Base-by-base conservation (phyloP, 2,888 invertebrate species). In the Lysandra bellargus region DNA sequence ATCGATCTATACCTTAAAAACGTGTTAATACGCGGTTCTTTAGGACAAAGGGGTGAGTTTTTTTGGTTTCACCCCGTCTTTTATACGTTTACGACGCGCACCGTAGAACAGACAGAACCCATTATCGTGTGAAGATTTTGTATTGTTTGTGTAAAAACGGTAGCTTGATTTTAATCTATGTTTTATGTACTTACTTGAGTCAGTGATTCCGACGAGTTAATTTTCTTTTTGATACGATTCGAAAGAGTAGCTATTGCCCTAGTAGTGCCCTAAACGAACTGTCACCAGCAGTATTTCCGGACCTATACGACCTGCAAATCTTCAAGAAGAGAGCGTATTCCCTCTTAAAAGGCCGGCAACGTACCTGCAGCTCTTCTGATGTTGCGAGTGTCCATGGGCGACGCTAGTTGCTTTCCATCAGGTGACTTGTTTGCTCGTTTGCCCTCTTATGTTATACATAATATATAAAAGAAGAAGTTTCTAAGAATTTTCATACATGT, bases 1-100 rank as follows among this genome's bases (percentile, higher is more conserved):
- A n/a, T n/a, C 2, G 30, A 44, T 79, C 37, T 73, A 79, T 79
- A 78, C 86, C 87, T 85, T 80, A 78, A 79, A 76, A 83, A 87
- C 83, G 88, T 91, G 91, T 89, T 91, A 91, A 91, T 90, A 86
- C 84, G 87, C 86, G 87, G 87, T 80, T 83, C 82, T 81, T 83
- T 85, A 86, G 86, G 88, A 88, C 88, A 88, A 90, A 90, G 87
- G 88, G 89, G 85, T 83, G 53, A 81, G 81, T 84, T 82, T 87
- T 87, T 91, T 88, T 84, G 72, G 84, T 84, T 82, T 83, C 81
- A 85, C 84, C 82, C 84, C 85, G 84, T 84, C 83, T 84, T 90
- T 89, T 88, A 88, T 89, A 81, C 86, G 81, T 91, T 91, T 91
- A 90, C 90, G 88, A 88, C 84, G 74, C 61, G 44, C 86, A 84